Evolutionary conservation across 2,113 vertebrate genomes (phyloP), one percentile per base, ranked within the genome.

Genomic region (Calidris pugnax): DNA sequence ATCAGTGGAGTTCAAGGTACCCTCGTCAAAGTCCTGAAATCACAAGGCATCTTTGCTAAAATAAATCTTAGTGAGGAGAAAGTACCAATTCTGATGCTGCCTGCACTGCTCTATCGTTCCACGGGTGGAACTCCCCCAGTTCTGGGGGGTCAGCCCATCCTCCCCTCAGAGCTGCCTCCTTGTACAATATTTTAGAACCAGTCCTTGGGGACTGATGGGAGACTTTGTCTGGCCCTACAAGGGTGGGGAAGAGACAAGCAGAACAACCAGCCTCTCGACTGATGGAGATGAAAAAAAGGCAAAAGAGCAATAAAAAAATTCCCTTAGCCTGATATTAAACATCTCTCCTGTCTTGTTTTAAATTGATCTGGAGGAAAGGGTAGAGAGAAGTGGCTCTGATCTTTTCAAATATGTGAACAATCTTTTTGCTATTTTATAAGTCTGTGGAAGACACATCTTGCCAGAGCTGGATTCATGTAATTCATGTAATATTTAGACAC

Each of bases 401-500:
- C 30, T 90, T 80, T 87, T 87, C 39, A 91, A 94, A 89, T 87
- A 73, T 6, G 30, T 39, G 60, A 89, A 78, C 53, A 78, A 41
- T 55, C 64, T 57, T 88, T 88, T 71, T 51, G 30, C 51, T 81
- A 3, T 96, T 94, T 75, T 74, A 48, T 69, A 57, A 50, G 11
- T 87, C 32, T 55, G 10, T 43, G 66, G 64, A 90, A 90, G 73
- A 59, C 53, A 69, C 6, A 30, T 72, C 89, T 93, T 85, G 27
- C 81, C 81, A 57, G 57, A 80, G 22, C 71, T 76, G 66, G 85
- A 79, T 92, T 86, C 56, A 39, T 66, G 59, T 84, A 68, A 82
- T 89, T 85, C 64, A 66, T 87, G 30, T 74, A 96, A 88, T 85
- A 85, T 81, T 95, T 94, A 96, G 86, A 66, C 50, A 83, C 33